Conservation (phyloP, 2,113 vertebrate genomes). For the Zosterops lateralis region DNA sequence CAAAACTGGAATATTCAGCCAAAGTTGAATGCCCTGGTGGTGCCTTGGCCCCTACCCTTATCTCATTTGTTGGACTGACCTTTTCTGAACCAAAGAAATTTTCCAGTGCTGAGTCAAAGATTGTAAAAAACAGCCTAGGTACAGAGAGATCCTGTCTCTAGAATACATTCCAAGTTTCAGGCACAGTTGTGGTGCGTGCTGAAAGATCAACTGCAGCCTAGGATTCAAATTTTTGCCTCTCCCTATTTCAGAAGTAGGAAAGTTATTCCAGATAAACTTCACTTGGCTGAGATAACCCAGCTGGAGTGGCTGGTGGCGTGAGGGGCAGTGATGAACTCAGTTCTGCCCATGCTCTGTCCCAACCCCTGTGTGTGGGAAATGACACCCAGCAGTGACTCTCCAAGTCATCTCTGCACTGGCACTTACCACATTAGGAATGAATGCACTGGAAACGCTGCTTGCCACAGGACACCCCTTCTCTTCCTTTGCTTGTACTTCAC, state of each 20-base stretch:
- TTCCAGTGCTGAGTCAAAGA: background rate
- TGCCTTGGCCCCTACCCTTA: background rate
- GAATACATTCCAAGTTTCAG: background rate
- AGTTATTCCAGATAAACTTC: background rate
- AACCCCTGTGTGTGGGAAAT: fast-evolving
- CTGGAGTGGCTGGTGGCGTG: background rate
- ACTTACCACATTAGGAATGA: background rate
- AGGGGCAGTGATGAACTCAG: fast-evolving
- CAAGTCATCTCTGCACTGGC: background rate
- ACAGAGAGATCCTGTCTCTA: background rate
- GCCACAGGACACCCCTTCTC: background rate
- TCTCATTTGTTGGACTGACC: background rate
- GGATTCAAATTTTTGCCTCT: background rate
- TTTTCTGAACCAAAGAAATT: background rate
- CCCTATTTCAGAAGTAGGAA: background rate
- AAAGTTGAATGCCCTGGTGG: background rate
- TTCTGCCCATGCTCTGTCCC: background rate
- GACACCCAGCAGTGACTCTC: background rate
- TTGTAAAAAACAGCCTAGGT: background rate
- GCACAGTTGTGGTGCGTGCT: background rate
- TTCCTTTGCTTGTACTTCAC: background rate
- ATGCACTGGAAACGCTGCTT: background rate
- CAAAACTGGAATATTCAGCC: background rate
- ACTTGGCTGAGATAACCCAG: background rate
- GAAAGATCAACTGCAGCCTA: background rate